Conservation (phyloP, 2,888 invertebrate genomes). For the Resseliella maxima region DNA sequence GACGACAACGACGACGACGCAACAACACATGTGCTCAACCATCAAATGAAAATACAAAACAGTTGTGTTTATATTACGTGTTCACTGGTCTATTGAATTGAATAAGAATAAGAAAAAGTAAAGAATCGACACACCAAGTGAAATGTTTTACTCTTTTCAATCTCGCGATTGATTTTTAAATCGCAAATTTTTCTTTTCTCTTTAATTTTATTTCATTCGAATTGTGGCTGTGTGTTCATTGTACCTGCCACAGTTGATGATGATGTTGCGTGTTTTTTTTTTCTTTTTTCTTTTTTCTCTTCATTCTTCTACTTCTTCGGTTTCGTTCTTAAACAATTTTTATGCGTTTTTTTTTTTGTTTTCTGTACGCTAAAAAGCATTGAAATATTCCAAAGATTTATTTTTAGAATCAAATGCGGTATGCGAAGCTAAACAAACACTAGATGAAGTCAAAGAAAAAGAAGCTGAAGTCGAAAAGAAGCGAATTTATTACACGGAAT, state of each 20-base stretch:
- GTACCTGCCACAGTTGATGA: slow-evolving; percentile 51
- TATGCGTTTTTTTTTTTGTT: not conserved
- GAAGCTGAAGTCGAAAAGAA: not conserved
- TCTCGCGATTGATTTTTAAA: slow-evolving; percentile 10
- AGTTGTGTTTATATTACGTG: not conserved
- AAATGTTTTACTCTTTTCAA: not conserved
- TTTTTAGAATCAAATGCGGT: slow-evolving; percentile 48
- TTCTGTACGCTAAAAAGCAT: not conserved
- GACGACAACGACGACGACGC: not conserved
- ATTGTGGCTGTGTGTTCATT: slow-evolving; percentile 31
- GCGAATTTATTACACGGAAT: slow-evolving; percentile 43
- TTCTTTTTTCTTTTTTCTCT: not conserved
- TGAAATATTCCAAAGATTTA: slow-evolving; percentile 37
- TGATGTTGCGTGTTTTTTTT: slow-evolving; percentile 30
- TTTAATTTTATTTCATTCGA: slow-evolving; percentile 5
- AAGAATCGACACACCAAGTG: not conserved
- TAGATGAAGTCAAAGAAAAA: slow-evolving; percentile 25
- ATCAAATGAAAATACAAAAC: slow-evolving; percentile 7
- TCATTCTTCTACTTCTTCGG: not conserved
- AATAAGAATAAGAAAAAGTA: not conserved
- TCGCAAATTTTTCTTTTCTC: not conserved
- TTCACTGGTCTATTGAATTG: slow-evolving; percentile 9
- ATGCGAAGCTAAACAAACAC: slow-evolving; percentile 39
- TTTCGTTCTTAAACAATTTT: not conserved
- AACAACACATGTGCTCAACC: slow-evolving; percentile 9